Evolutionary conservation across 2,113 vertebrate species (phyloP), one percentile per base, ranked within the genome.

Genomic region (Cheirogaleus medius): DNA sequence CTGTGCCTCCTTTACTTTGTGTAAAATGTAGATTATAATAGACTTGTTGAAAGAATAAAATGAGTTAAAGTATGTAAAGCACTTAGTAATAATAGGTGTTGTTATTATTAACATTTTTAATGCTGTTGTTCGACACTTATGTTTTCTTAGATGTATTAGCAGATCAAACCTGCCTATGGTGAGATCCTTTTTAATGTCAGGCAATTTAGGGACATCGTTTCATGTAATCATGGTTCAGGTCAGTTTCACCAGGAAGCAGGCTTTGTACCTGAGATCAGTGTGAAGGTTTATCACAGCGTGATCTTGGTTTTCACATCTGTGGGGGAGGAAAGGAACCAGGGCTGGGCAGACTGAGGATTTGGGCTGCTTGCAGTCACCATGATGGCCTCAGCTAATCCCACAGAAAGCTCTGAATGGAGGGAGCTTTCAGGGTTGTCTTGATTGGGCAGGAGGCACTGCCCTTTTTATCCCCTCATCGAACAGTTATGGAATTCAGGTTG

Each of bases 41-140:
- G 91, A 91, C 88, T 86, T 86, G 80, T 94, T 87, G 93, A 93
- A 92, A 92, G 69, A 63, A 86, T 89, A 78, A 96, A 89, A 64
- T 83, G 82, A 86, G 69, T 89, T 85, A 83, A 95, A 88, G 73
- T 77, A 85, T 54, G 15, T 66, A 89, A 95, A 93, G 86, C 73
- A 74, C 85, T 97, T 73, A 91, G 85, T 81, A 90, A 92, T 82
- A 94, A 91, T 25, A 29, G 77, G 27, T 20, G 54, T 58, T 90
- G 42, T 93, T 90, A 90, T 77, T 34, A n/a, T 58, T 88, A 78
- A 63, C 8, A n/a, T 78, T 60, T 80, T 63, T 88, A 94, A 73
- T 52, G 47, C 47, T 74, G 47, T 77, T 88, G 52, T 85, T 83
- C 23, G 73, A 90, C 94, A 66, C 68, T 56, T n/a, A 0, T 8